These are phyloP conservation scores for Xenopus petersii DNA, from an alignment of 2,797 vertebrate species.

Conservation along the genomic window DNA sequence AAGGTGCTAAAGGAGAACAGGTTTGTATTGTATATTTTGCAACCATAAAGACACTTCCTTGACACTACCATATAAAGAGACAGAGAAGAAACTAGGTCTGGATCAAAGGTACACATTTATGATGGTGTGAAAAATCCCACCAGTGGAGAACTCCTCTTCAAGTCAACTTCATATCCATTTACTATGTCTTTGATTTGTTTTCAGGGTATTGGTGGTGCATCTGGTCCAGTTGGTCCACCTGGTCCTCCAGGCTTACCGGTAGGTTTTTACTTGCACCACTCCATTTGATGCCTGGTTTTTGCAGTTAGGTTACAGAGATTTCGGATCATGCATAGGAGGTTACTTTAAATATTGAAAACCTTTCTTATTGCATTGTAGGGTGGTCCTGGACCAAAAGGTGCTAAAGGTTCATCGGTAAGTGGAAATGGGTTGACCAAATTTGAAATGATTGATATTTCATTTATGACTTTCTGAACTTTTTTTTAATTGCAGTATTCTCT, in stretches of 20 bases:
- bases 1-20: conserved; percentile 89
- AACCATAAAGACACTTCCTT: too few relatives aligned
- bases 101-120: too few relatives aligned
- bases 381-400: conserved; percentile 93
- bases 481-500: not conserved
- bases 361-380: conserved; percentile 68
- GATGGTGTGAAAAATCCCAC: too few relatives aligned
- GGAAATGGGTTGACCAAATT: not conserved
- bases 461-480: not conserved
- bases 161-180: too few relatives aligned
- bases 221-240: conserved; percentile 87
- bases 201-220: conserved; percentile 88
- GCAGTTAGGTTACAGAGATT: too few relatives aligned
- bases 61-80: too few relatives aligned
- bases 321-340: too few relatives aligned
- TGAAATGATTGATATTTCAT: not conserved
- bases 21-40: conserved; percentile 47
- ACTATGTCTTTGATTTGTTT: conserved; percentile 11
- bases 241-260: conserved; percentile 94
- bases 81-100: too few relatives aligned
- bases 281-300: too few relatives aligned
- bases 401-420: conserved; percentile 95
- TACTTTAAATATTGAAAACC: too few relatives aligned
- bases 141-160: too few relatives aligned
- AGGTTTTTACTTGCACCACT: conserved; percentile 51